Conservation (phyloP, 1,140 invertebrate genomes). For the Andrena cerasifolii region DNA sequence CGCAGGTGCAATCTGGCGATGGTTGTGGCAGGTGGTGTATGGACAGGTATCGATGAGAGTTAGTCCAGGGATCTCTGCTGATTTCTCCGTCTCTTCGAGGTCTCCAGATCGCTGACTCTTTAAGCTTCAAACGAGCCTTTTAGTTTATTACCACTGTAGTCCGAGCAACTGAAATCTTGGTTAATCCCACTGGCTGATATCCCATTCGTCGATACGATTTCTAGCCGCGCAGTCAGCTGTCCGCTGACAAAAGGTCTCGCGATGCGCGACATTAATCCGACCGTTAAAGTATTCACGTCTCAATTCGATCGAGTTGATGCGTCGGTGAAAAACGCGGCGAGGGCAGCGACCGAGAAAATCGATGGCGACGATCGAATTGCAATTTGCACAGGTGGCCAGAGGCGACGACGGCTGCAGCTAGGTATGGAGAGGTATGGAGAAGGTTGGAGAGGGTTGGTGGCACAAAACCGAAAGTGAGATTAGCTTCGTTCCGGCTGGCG, state of each 20-base stretch:
- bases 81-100: background rate
- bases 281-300: background rate
- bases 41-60: constrained; percentile 47
- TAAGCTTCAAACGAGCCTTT: too few relatives aligned
- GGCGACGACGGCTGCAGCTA: background rate
- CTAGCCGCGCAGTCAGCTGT: background rate
- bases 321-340: background rate
- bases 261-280: background rate
- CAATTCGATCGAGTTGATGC: background rate
- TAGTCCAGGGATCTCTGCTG: constrained; percentile 25
- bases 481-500: constrained; percentile 71
- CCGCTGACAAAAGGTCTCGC: background rate
- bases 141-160: too few relatives aligned
- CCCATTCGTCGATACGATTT: background rate
- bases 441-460: background rate
- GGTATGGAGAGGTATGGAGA: too few relatives aligned
- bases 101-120: too few relatives aligned
- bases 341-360: constrained; percentile 31
- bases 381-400: constrained; percentile 69
- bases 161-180: too few relatives aligned
- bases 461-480: constrained; percentile 76
- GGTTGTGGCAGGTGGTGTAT: constrained; percentile 52
- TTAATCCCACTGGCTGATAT: too few relatives aligned
- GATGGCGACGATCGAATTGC: constrained; percentile 56
- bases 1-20: constrained; percentile 68